Evolutionary conservation across 1,140 invertebrate species (phyloP), one percentile per base, ranked within the genome.

Genomic region (Neotoxoptera formosana): DNA sequence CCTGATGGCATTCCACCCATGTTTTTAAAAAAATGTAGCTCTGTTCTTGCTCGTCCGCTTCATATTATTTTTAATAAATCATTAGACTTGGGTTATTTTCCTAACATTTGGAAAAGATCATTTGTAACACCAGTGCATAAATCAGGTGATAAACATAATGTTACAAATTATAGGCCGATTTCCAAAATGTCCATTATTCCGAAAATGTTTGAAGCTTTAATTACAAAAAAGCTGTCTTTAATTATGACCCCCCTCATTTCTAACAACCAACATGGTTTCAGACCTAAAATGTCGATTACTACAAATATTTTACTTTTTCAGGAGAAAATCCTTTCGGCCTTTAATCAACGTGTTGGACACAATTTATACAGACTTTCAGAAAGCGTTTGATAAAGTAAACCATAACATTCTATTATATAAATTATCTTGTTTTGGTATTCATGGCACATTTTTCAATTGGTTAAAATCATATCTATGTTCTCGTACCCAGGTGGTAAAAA

Each of bases 251-350:
- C n/a, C n/a, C n/a, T n/a, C n/a, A n/a, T n/a, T n/a, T n/a, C n/a
- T n/a, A n/a, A n/a, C n/a, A n/a, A n/a, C n/a, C n/a, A n/a, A n/a
- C n/a, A n/a, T n/a, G n/a, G n/a, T n/a, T n/a, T n/a, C n/a, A n/a
- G n/a, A n/a, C n/a, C n/a, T n/a, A n/a, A n/a, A n/a, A 84, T 36
- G 36, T 41, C 36, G 3, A 84, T 84, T 84, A 41, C 83, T 34
- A 84, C 83, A 8, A 84, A 84, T 84, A 45, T 87, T 23, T 48
- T 87, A 87, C 86, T 87, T 87, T 87, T 25, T 88, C 86, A 88
- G 30, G 14, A 7, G 30, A 88, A 88, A n/a, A 88, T 88, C 14
- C 23, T 88, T 88, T 88, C 47, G 30, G 86, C 86, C 17, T n/a
- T 88, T n/a, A 88, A 88, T 51, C 23, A 88, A 48, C 45, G 47